Conservation (phyloP, 2,113 vertebrate species). For the Gavia stellata region DNA sequence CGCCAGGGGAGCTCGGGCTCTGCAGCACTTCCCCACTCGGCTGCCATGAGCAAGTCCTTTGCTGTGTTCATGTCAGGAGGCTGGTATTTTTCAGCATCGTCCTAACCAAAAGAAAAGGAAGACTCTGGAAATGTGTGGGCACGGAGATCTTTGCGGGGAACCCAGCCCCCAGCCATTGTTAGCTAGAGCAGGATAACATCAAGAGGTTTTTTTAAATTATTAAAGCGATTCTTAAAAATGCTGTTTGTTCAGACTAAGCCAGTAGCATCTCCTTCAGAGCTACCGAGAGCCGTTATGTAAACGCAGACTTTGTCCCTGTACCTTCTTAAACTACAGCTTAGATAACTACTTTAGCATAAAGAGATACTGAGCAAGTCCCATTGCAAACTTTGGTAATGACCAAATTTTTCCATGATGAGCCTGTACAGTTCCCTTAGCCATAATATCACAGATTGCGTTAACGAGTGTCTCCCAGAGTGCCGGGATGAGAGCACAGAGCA, state of each 20-base stretch:
- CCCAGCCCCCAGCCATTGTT: neutral
- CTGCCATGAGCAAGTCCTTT: neutral
- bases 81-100: neutral
- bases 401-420: neutral
- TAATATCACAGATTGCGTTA: neutral
- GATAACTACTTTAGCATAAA: neutral
- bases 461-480: neutral
- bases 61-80: neutral
- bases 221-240: neutral
- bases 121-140: neutral
- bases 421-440: neutral
- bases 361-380: neutral
- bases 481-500: neutral
- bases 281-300: neutral
- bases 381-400: neutral
- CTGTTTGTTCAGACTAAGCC: neutral
- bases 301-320: neutral
- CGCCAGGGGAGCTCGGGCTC: neutral
- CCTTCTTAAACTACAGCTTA: neutral
- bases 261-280: neutral
- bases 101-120: neutral
- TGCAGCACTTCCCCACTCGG: rapidly evolving
- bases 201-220: neutral
- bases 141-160: neutral
- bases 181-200: neutral